phyloP scores from a whole-genome alignment of 2,888 invertebrate species.

The Tillus elongatus region DNA sequence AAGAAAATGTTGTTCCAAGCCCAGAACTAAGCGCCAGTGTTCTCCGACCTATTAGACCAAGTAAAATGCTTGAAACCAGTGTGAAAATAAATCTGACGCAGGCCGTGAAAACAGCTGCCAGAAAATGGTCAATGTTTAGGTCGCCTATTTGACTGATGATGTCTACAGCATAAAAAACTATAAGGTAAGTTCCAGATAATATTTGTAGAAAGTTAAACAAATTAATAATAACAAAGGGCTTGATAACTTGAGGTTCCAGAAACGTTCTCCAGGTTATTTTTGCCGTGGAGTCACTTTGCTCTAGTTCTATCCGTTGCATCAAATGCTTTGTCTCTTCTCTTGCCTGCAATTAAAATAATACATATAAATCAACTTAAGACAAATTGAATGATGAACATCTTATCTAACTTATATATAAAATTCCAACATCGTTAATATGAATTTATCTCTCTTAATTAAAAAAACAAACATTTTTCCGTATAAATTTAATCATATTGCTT shows the following conservation, averaged over 20 bases:
- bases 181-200: slow-evolving; percentile 64
- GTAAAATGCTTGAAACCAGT: slow-evolving; percentile 54
- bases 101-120: slow-evolving; percentile 62
- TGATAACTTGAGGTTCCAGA: slow-evolving; percentile 54
- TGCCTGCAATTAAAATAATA: too few relatives aligned
- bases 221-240: slow-evolving; percentile 64
- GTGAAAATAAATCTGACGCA: slow-evolving; percentile 56
- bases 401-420: too few relatives aligned
- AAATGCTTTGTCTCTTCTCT: slow-evolving; percentile 55
- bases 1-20: slow-evolving; percentile 55
- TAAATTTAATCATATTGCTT: too few relatives aligned
- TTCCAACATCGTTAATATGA: too few relatives aligned
- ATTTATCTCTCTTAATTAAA: too few relatives aligned
- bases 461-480: too few relatives aligned
- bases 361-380: too few relatives aligned
- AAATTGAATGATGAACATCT: too few relatives aligned
- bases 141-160: slow-evolving; percentile 53
- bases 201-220: slow-evolving; percentile 65
- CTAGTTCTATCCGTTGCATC: slow-evolving; percentile 51
- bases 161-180: slow-evolving; percentile 72
- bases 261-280: slow-evolving; percentile 41
- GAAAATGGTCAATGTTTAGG: slow-evolving; percentile 40
- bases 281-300: slow-evolving; percentile 36
- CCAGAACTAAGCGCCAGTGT: slow-evolving; percentile 58
- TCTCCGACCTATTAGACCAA: slow-evolving; percentile 57